phyloP scores from a whole-genome alignment of 2,797 vertebrate species.

The Eutrigla gurnardus region DNA sequence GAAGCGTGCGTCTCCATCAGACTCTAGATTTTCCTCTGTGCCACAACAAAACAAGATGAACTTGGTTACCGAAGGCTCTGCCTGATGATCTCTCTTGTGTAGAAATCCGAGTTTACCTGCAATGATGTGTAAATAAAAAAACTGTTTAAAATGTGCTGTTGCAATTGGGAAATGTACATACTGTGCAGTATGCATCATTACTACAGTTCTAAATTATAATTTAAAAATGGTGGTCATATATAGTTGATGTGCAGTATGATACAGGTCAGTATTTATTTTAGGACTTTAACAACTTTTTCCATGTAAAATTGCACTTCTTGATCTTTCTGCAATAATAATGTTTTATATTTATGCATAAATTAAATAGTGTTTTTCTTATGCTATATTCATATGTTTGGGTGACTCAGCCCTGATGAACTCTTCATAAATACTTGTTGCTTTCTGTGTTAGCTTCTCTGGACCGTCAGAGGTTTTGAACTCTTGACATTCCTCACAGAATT shows the following conservation, averaged over 20 bases:
- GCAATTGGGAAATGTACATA: background rate
- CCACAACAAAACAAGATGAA: slow-evolving; percentile 83
- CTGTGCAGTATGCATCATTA: background rate
- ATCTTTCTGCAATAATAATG: background rate
- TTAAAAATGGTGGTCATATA: background rate
- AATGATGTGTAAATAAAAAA: slow-evolving; percentile 46
- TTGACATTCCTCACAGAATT: slow-evolving; percentile 92
- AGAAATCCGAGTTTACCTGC: slow-evolving; percentile 91
- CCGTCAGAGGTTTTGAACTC: slow-evolving; percentile 86
- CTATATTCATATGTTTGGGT: background rate
- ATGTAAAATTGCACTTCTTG: background rate
- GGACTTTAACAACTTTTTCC: background rate
- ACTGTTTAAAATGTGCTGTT: background rate
- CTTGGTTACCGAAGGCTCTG: slow-evolving; percentile 85
- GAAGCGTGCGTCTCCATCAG: slow-evolving; percentile 91
- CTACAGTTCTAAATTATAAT: background rate
- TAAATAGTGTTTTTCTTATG: background rate
- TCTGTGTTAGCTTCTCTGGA: slow-evolving; percentile 80
- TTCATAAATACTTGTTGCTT: slow-evolving; percentile 87
- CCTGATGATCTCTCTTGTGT: slow-evolving; percentile 85
- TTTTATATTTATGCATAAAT: background rate
- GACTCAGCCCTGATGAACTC: slow-evolving; percentile 88
- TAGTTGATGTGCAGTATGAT: background rate
- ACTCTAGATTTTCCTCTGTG: slow-evolving; percentile 88
- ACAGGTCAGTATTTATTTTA: background rate